Conservation (phyloP, 2,797 vertebrate genomes). For the Echeneis naucrates region DNA sequence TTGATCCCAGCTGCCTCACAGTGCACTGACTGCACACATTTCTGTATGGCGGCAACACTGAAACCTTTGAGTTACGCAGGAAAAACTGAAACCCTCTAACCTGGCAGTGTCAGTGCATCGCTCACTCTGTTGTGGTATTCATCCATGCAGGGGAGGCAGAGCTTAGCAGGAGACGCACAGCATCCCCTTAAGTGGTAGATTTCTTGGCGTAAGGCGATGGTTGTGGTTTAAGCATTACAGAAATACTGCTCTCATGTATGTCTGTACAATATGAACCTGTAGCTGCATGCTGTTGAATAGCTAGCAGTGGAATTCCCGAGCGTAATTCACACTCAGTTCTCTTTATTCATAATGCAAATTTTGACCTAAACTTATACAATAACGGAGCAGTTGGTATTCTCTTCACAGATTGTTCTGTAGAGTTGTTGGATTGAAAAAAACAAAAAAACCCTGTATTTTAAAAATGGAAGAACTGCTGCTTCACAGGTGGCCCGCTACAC, state of each 20-base stretch:
- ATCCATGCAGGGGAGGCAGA: slow-evolving; percentile 12
- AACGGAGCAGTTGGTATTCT: slow-evolving; percentile 35
- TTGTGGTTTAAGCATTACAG: not conserved
- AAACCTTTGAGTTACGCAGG: slow-evolving; percentile 31
- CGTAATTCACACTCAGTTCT: slow-evolving; percentile 43
- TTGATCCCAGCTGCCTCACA: slow-evolving; percentile 54
- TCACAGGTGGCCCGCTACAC: slow-evolving; percentile 34
- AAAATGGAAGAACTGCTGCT: slow-evolving; percentile 19
- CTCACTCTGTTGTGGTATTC: slow-evolving; percentile 32
- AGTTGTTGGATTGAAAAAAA: slow-evolving; percentile 19
- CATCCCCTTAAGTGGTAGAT: slow-evolving; percentile 18
- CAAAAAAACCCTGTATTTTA: slow-evolving; percentile 14
- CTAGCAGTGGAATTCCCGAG: slow-evolving; percentile 30
- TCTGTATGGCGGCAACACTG: slow-evolving; percentile 20
- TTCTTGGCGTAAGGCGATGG: slow-evolving; percentile 1
- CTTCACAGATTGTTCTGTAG: slow-evolving; percentile 29
- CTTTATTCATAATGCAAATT: slow-evolving; percentile 60
- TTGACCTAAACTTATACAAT: slow-evolving; percentile 38
- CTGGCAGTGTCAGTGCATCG: slow-evolving; percentile 8
- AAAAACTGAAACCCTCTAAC: not conserved
- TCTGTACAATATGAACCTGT: not conserved
- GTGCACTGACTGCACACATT: slow-evolving; percentile 16
- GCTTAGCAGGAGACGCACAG: not conserved
- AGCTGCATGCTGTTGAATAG: slow-evolving; percentile 15
- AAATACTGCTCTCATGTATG: not conserved